Evolutionary conservation across 2,797 vertebrate species (phyloP).

Genomic region (Rousettus madagascariensis): DNA sequence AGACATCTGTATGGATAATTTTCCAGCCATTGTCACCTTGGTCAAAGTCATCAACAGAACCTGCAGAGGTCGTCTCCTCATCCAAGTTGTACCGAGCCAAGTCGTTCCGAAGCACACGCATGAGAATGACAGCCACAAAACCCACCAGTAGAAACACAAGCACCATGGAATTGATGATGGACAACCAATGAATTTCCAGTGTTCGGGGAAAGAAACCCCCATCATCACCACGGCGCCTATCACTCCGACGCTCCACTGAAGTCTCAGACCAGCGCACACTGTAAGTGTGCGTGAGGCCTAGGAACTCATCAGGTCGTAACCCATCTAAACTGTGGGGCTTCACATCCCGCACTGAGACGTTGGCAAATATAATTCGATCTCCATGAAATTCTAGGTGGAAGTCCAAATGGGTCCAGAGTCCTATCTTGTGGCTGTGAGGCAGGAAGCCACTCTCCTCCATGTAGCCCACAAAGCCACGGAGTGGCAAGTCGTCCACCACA

Average conservation of each 20-base stretch:
- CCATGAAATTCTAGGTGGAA: conserved; percentile 95
- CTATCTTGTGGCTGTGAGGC: conserved; percentile 96
- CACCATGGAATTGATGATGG: conserved; percentile 96
- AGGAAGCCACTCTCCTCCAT: conserved; percentile 96
- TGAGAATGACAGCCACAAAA: conserved; percentile 96
- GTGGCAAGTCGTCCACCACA: conserved; percentile 93
- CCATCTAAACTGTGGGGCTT: conserved; percentile 93
- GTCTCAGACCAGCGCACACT: conserved; percentile 94
- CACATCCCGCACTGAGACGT: conserved; percentile 93
- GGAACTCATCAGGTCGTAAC: conserved; percentile 77
- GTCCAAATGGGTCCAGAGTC: conserved; percentile 94
- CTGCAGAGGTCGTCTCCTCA: conserved; percentile 86
- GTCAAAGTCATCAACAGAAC: conserved; percentile 91
- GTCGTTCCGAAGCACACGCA: conserved; percentile 95
- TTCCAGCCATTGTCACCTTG: conserved; percentile 97
- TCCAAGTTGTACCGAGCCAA: conserved; percentile 95
- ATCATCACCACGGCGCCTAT: conserved; percentile 86
- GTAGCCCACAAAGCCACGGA: conserved; percentile 95
- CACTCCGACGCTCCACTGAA: conserved; percentile 85
- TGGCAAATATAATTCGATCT: conserved; percentile 92
- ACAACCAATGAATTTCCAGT: conserved; percentile 96
- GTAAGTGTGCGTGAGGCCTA: conserved; percentile 91
- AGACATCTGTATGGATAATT: conserved; percentile 96
- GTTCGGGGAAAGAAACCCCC: conserved; percentile 95
- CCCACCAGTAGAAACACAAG: conserved; percentile 94